These are phyloP conservation scores for Ryuthela nishihirai DNA, from an alignment of 2,888 invertebrate species.

Conservation along the genomic window DNA sequence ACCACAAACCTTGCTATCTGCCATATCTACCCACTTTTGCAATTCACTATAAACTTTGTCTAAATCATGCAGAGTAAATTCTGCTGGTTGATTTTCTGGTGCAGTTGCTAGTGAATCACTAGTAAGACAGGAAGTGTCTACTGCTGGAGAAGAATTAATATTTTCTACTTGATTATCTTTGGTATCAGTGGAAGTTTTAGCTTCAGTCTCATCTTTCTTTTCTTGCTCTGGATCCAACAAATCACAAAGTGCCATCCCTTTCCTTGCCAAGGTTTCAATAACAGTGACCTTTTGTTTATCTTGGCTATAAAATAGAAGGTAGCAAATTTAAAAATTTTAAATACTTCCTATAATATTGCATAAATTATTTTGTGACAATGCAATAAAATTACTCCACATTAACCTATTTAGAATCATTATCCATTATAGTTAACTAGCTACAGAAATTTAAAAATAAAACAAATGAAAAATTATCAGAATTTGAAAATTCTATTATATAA, in stretches of 20 bases:
- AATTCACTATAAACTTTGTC: conserved; percentile 64
- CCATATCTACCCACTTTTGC: conserved; percentile 74
- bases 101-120: conserved; percentile 13
- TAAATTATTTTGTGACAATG: no score
- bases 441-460: no score
- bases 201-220: conserved; percentile 38
- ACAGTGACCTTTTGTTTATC: conserved; percentile 77
- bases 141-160: no score
- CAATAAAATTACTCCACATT: no score
- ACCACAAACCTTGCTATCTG: conserved; percentile 59
- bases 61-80: conserved; percentile 57
- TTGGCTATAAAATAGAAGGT: conserved; percentile 55
- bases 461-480: no score
- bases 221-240: conserved; percentile 47
- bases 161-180: no score
- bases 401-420: no score
- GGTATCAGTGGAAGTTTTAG: neutral
- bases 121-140: no score
- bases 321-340: neutral
- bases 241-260: conserved; percentile 68
- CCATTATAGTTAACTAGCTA: no score
- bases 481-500: no score
- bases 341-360: no score
- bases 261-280: conserved; percentile 73
- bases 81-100: conserved; percentile 8